Evolutionary conservation across 2,888 invertebrate species (phyloP).

Genomic region (Drosophila infuscata): DNA sequence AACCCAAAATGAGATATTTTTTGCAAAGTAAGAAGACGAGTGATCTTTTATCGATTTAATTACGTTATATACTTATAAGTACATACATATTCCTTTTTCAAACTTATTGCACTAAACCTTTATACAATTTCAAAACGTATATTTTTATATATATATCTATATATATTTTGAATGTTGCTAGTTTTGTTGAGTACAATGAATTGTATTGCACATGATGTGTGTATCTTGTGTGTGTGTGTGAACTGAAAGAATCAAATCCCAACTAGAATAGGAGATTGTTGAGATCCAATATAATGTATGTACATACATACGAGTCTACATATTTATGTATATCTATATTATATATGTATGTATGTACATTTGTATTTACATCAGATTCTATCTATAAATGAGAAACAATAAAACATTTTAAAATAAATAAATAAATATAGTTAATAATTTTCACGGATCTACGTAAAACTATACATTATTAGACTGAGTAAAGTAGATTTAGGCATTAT

Average conservation of each 20-base stretch:
- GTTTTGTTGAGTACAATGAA: slow-evolving; percentile 18
- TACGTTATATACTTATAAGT: slow-evolving; percentile 49
- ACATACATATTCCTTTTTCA: slow-evolving; percentile 47
- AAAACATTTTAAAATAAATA: background rate
- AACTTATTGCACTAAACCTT: slow-evolving; percentile 46
- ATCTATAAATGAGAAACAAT: background rate
- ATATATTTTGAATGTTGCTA: slow-evolving; percentile 34
- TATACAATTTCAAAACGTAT: slow-evolving; percentile 53
- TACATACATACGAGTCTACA: slow-evolving; percentile 2
- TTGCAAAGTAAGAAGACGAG: background rate
- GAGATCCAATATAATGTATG: background rate
- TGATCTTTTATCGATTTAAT: slow-evolving; percentile 43
- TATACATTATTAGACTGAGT: background rate
- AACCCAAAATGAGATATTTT: background rate
- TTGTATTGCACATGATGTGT: slow-evolving; percentile 32
- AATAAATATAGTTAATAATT: background rate
- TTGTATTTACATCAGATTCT: slow-evolving; percentile 3
- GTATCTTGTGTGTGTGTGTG: background rate
- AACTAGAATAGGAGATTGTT: background rate
- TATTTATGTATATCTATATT: slow-evolving; percentile 1
- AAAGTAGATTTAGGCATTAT: background rate
- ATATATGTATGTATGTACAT: slow-evolving; percentile 4
- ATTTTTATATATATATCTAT: background rate
- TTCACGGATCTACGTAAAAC: background rate
- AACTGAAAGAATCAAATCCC: slow-evolving; percentile 10